Evolutionary conservation across 2,888 invertebrate species (phyloP).

Genomic region (Ectobius pallidus): DNA sequence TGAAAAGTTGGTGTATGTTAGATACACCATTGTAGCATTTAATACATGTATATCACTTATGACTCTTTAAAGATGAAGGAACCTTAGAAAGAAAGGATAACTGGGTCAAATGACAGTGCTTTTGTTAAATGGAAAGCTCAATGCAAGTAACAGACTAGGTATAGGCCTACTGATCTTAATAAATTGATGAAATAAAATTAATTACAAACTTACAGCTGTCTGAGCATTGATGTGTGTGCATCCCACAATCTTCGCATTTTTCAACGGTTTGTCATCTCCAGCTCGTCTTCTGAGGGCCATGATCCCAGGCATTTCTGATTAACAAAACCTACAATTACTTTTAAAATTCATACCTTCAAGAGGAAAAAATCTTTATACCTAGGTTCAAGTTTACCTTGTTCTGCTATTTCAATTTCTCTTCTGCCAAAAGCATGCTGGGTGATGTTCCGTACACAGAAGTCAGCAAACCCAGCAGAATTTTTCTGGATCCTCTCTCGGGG

Average conservation of each 20-base stretch:
- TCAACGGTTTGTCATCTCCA: conserved; percentile 90
- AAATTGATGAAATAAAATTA: no score
- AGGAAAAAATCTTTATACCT: neutral
- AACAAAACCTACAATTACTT: conserved; percentile 37
- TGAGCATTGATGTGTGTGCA: conserved; percentile 99
- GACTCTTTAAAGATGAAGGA: no score
- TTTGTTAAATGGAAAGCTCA: no score
- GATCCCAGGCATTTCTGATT: conserved; percentile 94
- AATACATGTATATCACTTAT: no score
- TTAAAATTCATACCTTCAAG: neutral
- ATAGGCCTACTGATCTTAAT: no score
- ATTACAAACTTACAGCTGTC: conserved; percentile 83
- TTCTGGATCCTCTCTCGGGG: conserved; percentile 93
- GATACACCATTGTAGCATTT: no score
- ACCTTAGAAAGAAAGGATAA: no score
- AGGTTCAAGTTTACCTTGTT: conserved; percentile 71
- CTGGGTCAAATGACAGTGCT: no score
- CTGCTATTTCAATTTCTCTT: conserved; percentile 96
- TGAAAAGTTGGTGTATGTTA: no score
- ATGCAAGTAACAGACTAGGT: no score
- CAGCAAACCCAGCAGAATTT: conserved; percentile 80
- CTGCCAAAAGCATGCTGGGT: conserved; percentile 93
- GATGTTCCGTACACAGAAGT: conserved; percentile 95
- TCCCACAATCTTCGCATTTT: conserved; percentile 95
- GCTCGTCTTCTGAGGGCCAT: conserved; percentile 93